These are phyloP conservation scores for Cryptoblepharus egeriae DNA, from an alignment of 2,797 vertebrate species.

Conservation along the genomic window DNA sequence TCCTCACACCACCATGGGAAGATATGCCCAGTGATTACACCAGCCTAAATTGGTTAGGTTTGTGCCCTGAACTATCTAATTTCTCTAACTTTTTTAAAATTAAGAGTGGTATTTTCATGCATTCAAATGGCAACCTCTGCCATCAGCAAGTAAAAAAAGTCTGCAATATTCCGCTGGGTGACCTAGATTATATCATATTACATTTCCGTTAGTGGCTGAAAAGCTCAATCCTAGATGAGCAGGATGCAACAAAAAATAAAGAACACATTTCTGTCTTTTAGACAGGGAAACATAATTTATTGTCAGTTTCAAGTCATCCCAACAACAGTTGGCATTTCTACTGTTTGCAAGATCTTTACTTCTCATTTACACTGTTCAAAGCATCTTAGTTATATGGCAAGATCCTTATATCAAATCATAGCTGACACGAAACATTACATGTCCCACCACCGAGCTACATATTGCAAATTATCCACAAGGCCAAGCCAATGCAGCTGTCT, in stretches of 20 bases:
- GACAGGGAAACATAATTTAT: not conserved
- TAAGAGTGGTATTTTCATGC: not conserved
- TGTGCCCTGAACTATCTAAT: too few species aligned
- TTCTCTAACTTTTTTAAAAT: not conserved
- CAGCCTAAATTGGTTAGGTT: too few species aligned
- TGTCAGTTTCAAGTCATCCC: not conserved
- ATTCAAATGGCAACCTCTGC: not conserved
- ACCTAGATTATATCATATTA: not conserved
- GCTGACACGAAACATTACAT: too few species aligned
- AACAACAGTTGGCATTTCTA: too few species aligned
- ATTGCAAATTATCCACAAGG: not conserved
- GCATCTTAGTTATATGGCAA: not conserved
- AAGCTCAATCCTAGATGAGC: not conserved
- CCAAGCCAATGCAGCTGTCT: not conserved
- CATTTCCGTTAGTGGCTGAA: not conserved
- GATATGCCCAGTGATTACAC: too few species aligned
- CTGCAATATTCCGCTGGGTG: not conserved
- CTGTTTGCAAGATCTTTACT: not conserved
- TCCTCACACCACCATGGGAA: too few species aligned
- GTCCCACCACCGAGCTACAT: not conserved
- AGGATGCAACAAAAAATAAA: not conserved
- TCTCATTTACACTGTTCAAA: not conserved
- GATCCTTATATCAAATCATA: not conserved
- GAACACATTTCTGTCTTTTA: not conserved
- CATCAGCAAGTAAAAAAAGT: not conserved